Conservation (phyloP, 2,888 invertebrate species). For the Caenorhabditis sp. region DNA sequence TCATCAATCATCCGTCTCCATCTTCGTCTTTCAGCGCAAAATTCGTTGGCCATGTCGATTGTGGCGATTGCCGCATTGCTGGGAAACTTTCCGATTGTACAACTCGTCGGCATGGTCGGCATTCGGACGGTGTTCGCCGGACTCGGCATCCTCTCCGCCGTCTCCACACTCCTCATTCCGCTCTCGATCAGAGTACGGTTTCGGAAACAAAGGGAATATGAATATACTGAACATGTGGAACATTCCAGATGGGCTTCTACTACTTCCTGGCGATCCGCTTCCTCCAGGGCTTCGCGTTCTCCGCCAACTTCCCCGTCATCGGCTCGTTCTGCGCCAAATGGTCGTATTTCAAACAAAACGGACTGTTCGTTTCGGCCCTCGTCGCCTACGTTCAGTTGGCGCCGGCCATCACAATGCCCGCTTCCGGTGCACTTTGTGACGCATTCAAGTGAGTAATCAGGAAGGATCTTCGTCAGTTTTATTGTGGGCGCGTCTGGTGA, state of each 20-base stretch:
- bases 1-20: constrained; percentile 27
- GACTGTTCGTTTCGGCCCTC: constrained; percentile 77
- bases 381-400: constrained; percentile 78
- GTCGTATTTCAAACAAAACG: constrained; percentile 78
- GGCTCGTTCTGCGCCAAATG: constrained; percentile 78
- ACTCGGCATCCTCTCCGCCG: constrained; percentile 73
- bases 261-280: constrained; percentile 71
- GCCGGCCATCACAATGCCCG: constrained; percentile 76
- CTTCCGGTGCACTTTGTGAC: constrained; percentile 66
- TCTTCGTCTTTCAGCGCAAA: constrained; percentile 58
- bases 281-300: constrained; percentile 77
- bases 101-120: constrained; percentile 73
- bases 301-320: constrained; percentile 78
- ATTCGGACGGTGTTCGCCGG: constrained; percentile 76
- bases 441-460: constrained; percentile 54
- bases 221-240: no score
- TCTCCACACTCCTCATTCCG: constrained; percentile 73
- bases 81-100: constrained; percentile 75
- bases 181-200: constrained; percentile 67
- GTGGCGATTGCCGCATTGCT: constrained; percentile 76
- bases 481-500: no score
- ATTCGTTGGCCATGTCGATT: constrained; percentile 70
- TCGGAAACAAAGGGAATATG: neutral
- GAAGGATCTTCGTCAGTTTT: no score
- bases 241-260: constrained; percentile 72